Evolutionary conservation across 2,113 vertebrate species (phyloP).

Genomic region (Neopipo cinnamomea): DNA sequence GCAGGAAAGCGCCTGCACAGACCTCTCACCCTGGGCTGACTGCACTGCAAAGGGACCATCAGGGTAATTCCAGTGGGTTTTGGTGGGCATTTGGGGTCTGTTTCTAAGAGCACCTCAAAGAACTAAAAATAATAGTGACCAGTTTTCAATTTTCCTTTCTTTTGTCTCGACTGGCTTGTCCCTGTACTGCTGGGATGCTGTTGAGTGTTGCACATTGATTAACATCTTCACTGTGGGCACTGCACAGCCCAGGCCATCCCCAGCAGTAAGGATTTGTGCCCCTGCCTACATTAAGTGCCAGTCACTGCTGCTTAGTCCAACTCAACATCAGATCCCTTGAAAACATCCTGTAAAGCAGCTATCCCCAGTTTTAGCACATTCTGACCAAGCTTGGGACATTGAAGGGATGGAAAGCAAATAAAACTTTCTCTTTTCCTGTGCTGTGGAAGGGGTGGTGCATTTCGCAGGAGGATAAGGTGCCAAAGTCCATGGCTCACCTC

Average conservation of each 20-base stretch:
- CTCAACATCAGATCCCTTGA: not conserved
- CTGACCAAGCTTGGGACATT: rapidly evolving
- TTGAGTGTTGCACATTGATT: no score
- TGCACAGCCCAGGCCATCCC: rapidly evolving
- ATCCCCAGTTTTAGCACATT: not conserved
- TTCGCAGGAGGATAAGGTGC: not conserved
- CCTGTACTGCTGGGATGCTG: not conserved
- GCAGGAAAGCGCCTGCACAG: not conserved
- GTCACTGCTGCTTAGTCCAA: not conserved
- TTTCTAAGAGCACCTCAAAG: not conserved
- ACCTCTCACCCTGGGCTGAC: not conserved
- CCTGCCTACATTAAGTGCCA: not conserved
- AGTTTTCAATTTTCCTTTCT: not conserved
- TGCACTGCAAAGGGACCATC: rapidly evolving
- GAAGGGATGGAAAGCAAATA: not conserved
- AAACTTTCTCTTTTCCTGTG: not conserved
- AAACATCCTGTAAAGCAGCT: not conserved
- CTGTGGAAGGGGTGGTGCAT: not conserved
- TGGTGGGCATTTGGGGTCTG: not conserved
- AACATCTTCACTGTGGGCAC: not conserved
- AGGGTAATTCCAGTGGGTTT: not conserved
- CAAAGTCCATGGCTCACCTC: not conserved
- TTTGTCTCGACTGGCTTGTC: not conserved
- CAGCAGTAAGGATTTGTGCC: not conserved
- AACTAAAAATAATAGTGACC: not conserved